Conservation (phyloP, 2,888 invertebrate genomes). For the Biston stratarius region DNA sequence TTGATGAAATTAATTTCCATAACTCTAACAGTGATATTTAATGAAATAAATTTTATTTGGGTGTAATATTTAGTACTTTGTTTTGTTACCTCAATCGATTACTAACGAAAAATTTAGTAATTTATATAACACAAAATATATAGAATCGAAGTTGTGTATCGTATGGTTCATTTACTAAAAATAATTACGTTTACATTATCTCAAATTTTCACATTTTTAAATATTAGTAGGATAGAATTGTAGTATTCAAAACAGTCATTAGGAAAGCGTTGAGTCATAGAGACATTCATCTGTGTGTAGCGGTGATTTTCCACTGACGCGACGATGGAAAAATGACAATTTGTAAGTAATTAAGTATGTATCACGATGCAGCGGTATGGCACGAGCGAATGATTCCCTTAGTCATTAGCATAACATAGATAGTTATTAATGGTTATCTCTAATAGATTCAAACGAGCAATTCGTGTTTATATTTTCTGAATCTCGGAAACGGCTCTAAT, state of each 20-base stretch:
- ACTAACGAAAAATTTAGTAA: too few species aligned
- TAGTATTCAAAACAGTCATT: slow-evolving; percentile 32
- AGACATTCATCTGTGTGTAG: neutral
- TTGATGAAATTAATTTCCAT: slow-evolving; percentile 13
- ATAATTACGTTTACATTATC: neutral
- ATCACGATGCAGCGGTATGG: slow-evolving; percentile 4
- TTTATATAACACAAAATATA: too few species aligned
- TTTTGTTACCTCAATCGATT: too few species aligned
- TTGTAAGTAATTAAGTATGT: slow-evolving; percentile 51
- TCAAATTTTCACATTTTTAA: too few species aligned
- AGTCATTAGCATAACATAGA: slow-evolving; percentile 11
- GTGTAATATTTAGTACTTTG: too few species aligned
- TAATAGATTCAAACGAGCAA: too few species aligned
- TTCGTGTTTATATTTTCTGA: too few species aligned
- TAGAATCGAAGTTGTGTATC: too few species aligned
- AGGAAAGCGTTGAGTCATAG: slow-evolving; percentile 38
- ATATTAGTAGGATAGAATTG: too few species aligned
- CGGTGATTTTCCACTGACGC: slow-evolving; percentile 51
- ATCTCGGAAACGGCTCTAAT: too few species aligned
- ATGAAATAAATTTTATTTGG: too few species aligned
- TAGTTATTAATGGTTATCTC: neutral
- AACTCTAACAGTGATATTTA: neutral
- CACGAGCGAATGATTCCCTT: slow-evolving; percentile 19
- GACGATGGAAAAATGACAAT: slow-evolving; percentile 69
- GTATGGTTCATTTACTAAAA: neutral